Base-by-base conservation (phyloP, 2,797 vertebrate species). In the Kryptopterus vitreolus region DNA sequence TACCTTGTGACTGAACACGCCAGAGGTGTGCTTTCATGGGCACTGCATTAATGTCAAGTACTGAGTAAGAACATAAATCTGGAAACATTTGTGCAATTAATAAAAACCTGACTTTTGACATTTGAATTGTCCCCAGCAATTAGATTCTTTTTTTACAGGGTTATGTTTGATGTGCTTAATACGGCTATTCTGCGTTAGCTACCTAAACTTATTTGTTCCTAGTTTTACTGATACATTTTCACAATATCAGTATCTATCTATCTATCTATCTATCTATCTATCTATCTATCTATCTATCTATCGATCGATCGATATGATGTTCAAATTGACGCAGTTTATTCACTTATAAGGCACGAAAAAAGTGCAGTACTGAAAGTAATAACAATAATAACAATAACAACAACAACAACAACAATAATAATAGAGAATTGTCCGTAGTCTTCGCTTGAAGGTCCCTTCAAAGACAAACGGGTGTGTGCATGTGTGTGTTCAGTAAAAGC, bases 401-500 rank as follows among this genome's bases (percentile, higher is more conserved):
- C 10, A 35, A 33, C 35, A 35, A 35, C 12, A 26, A 15, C 31
- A 59, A 59, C 35, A 20, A 9, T 68, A 46, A 68, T 68, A 63
- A 35, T 63, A 68, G 26, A 31, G 0, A 31, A 18, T 29, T 7
- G 3, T 52, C 31, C 16, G 52, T 3, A 10, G 48, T 22, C 2
- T 50, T 52, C 20, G 11, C 11, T 53, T 48, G 50, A 71, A n/a
- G 50, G 69, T 72, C 69, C 50, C 55, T 13, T 33, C 50, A 72
- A 72, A 35, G 16, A 70, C 46, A 50, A 48, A 33, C 10, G 70
- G 59, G 31, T 62, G 48, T 12, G 29, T 50, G 48, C n/a, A 11
- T 48, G 46, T 48, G 26, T 71, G 62, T 86, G 84, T 65, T 29
- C 13, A 70, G 82, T 53, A 52, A 22, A 58, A 50, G 7, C 3